These are phyloP conservation scores for Hydra vulgaris DNA, from an alignment of 30 jellyfish, hydroid and myxozoan species.

Conservation along the genomic window DNA sequence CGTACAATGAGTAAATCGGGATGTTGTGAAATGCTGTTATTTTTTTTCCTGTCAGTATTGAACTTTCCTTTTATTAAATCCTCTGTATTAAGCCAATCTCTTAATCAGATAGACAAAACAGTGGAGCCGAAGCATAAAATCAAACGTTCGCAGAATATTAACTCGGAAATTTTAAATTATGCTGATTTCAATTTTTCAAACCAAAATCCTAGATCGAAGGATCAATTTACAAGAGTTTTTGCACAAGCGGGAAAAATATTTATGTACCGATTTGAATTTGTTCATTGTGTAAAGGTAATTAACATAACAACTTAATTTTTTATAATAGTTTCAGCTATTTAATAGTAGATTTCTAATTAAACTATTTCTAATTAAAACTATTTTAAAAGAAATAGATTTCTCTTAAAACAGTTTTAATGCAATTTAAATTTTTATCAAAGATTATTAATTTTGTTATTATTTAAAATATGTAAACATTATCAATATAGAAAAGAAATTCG, in stretches of 20 bases:
- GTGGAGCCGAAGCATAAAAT: no score
- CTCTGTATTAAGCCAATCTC: no score
- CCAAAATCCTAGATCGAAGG: neutral
- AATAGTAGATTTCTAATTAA: no score
- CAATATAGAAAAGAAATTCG: neutral
- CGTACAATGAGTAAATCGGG: no score
- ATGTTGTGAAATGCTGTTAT: no score
- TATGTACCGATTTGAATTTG: neutral
- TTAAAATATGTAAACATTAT: neutral
- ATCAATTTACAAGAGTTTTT: neutral
- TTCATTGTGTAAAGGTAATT: neutral
- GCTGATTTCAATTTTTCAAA: neutral
- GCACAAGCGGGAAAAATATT: neutral
- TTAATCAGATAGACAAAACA: no score
- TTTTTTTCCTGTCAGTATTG: no score
- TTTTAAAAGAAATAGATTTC: no score
- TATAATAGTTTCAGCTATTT: neutral
- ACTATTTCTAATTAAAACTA: no score
- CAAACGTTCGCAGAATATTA: neutral
- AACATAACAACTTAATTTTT: no score
- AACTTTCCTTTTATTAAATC: no score
- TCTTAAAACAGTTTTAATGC: neutral
- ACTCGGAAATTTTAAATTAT: neutral
- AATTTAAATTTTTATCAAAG: no score
- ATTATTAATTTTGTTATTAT: neutral